phyloP scores from a whole-genome alignment of 2,113 vertebrate species.

The Microcebus murinus region DNA sequence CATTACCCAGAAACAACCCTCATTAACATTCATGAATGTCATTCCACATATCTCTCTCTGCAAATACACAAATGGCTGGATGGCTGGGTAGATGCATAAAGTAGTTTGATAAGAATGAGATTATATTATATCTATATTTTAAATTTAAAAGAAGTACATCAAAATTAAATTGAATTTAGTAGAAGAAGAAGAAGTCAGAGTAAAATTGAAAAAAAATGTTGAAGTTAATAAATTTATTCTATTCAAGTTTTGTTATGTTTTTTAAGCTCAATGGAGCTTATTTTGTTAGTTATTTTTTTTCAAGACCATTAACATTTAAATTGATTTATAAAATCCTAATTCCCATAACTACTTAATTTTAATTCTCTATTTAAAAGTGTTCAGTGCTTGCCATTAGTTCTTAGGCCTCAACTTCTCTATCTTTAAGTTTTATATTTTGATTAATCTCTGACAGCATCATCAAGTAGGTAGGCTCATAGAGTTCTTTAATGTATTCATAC shows the following conservation, averaged over 20 bases:
- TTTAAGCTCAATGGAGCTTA: slow-evolving; percentile 27
- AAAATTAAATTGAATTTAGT: not conserved
- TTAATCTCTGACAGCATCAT: not conserved
- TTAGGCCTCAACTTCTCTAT: not conserved
- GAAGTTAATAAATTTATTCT: not conserved
- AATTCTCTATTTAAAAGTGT: slow-evolving; percentile 48
- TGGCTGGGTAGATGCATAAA: not conserved
- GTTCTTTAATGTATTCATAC: not conserved
- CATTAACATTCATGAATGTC: not conserved
- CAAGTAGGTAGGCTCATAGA: not conserved
- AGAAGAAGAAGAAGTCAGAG: slow-evolving; percentile 22
- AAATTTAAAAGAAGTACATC: slow-evolving; percentile 39
- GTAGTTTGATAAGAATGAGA: not conserved
- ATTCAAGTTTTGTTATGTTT: not conserved
- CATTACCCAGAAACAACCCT: not conserved
- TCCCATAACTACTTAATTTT: slow-evolving; percentile 30
- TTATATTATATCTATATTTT: not conserved
- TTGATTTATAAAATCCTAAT: slow-evolving; percentile 45
- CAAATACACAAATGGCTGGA: not conserved
- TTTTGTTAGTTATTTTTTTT: slow-evolving; percentile 57
- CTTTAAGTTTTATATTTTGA: slow-evolving; percentile 7
- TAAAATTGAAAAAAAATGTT: slow-evolving; percentile 17
- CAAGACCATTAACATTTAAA: slow-evolving; percentile 67
- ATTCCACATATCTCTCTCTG: not conserved
- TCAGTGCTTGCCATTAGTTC: not conserved